Base-by-base conservation (phyloP, 2,888 invertebrate genomes). In the Julus scandinavius region DNA sequence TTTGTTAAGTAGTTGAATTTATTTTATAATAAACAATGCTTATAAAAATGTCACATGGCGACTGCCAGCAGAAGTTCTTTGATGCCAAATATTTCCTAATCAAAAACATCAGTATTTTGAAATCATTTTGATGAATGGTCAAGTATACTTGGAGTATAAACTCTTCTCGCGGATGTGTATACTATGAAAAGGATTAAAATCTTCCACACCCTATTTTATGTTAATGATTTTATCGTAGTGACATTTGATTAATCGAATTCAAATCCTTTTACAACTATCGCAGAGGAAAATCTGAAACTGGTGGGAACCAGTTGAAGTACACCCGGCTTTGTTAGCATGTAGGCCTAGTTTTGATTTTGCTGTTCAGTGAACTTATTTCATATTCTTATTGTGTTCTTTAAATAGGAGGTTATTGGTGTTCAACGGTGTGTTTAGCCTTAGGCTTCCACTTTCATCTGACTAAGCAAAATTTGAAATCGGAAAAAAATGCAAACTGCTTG, bases 351-450 rank as follows among this genome's bases (percentile, higher is more conserved):
- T 80, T 38, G 13, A 38, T 72, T n/a, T 72, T 15, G 80, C 38
- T 80, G 80, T 80, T 40, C 80, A 80, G 38, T 80, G 80, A 80
- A 80, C 80, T 80, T 80, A 80, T 38, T 80, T 80, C 80, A 80
- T 80, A 80, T 80, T 80, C 38, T 38, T 80, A 80, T 80, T 80
- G 80, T 80, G 80, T 80, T 80, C 80, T 38, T 40, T 15, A 80
- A 80, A 80, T 80, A 80, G 13, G 80, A 80, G 80, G 80, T 80
- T 80, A 80, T 80, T 80, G 80, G 38, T 80, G 80, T 38, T 38
- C 38, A 29, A 38, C 80, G 38, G 13, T 11, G 80, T 38, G 63
- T 29, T 15, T 80, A 29, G 80, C 80, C 80, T 80, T 80, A 80
- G 38, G 29, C 80, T 40, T 20, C 29, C 72, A 29, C 63, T 72